phyloP scores from a whole-genome alignment of 2,797 vertebrate genomes.

The Ibycter americanus region DNA sequence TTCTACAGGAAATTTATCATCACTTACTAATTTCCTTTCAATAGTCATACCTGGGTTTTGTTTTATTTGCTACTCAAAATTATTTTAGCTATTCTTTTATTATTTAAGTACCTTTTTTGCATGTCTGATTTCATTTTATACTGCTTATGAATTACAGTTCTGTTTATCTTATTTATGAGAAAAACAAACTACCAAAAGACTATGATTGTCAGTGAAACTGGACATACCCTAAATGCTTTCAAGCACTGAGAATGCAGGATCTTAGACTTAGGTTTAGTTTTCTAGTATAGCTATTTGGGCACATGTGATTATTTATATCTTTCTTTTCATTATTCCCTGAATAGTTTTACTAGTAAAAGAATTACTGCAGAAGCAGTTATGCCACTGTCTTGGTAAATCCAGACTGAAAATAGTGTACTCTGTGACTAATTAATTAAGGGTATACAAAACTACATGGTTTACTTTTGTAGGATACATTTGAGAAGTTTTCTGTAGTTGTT shows the following conservation, averaged over 20 bases:
- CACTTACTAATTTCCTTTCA: background rate
- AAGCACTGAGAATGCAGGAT: background rate
- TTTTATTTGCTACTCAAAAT: background rate
- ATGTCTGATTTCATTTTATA: background rate
- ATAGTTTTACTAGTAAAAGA: background rate
- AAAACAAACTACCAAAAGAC: background rate
- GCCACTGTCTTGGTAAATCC: background rate
- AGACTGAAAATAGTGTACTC: background rate
- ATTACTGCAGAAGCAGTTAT: background rate
- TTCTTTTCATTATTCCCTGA: background rate
- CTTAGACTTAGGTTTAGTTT: background rate
- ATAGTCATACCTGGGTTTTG: background rate
- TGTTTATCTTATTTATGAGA: background rate
- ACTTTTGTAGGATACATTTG: background rate
- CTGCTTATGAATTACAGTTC: background rate
- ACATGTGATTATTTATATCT: background rate
- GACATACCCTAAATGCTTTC: background rate
- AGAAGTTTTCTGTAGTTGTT: background rate
- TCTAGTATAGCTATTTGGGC: background rate
- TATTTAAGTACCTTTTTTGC: background rate
- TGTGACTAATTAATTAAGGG: background rate
- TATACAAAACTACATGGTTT: background rate
- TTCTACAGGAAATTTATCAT: background rate
- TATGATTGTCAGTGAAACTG: background rate
- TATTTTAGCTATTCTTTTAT: background rate